Percentiles rank a stretch among this genome's conserved stretches.
Evolutionary conservation across 2,888 invertebrate genomes (phyloP).

Genomic region (Rhamnusium bicolor): DNA sequence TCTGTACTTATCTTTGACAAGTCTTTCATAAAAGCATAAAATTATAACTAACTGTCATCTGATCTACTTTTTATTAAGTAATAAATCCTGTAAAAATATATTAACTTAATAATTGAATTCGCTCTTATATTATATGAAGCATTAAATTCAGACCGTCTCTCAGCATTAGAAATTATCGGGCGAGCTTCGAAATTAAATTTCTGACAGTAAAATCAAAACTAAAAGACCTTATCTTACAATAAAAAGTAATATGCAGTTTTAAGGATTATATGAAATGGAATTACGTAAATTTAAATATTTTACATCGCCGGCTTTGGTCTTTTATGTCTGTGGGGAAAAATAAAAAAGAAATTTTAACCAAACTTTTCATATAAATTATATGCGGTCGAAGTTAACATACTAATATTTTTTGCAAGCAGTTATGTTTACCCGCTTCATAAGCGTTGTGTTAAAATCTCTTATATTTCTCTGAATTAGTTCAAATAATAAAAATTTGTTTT

Average conservation of each 20-base stretch:
- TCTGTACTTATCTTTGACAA: too few relatives aligned
- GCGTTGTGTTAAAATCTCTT: too few relatives aligned
- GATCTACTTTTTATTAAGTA: too few relatives aligned
- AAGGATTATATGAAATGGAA: slow-evolving; percentile 24
- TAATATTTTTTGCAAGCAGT: not conserved
- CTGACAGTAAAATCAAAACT: slow-evolving; percentile 22
- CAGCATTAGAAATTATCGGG: not conserved
- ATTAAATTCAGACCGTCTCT: not conserved
- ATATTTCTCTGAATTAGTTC: too few relatives aligned
- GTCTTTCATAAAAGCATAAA: too few relatives aligned
- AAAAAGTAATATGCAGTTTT: slow-evolving; percentile 30
- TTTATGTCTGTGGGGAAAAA: not conserved
- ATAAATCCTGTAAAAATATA: too few relatives aligned
- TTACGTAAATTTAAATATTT: slow-evolving; percentile 30
- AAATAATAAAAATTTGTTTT: too few relatives aligned
- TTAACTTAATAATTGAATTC: too few relatives aligned
- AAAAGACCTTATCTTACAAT: slow-evolving; percentile 18
- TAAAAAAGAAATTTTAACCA: not conserved
- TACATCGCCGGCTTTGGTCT: not conserved
- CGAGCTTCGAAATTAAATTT: not conserved
- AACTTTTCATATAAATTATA: slow-evolving; percentile 12
- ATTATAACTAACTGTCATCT: too few relatives aligned
- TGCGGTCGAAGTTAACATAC: not conserved
- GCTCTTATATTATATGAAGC: too few relatives aligned
- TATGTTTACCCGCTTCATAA: not conserved